A percentile compares a stretch with the other conserved stretches of the same genome.
These are phyloP conservation scores for Myotis daubentonii DNA, from an alignment of 2,797 vertebrate genomes.

Conservation along the genomic window DNA sequence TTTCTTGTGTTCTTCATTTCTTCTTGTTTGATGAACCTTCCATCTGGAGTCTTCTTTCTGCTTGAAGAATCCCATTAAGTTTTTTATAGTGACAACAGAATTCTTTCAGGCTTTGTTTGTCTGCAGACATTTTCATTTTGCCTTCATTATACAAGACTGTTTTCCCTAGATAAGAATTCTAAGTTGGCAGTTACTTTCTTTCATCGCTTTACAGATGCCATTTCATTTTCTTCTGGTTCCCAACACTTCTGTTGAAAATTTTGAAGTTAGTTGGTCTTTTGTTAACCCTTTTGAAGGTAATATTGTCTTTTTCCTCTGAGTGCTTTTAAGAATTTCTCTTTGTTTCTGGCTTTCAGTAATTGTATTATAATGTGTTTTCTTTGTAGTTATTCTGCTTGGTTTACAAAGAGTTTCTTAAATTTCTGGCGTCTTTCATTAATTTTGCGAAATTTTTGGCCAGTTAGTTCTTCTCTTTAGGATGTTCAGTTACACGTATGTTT, in stretches of 20 bases:
- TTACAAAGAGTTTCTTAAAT: background rate
- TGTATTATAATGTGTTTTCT: constrained; percentile 23
- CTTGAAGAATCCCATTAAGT: background rate
- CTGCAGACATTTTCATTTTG: constrained; percentile 29
- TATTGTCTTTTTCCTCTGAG: background rate
- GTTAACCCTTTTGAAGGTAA: constrained; percentile 12
- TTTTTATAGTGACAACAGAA: constrained; percentile 11
- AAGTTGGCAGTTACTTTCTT: background rate
- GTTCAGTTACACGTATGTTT: background rate
- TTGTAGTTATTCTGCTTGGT: background rate
- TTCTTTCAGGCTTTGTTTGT: constrained; percentile 33
- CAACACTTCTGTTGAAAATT: constrained; percentile 27
- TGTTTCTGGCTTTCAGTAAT: background rate
- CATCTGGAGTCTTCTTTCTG: background rate
- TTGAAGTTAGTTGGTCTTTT: constrained; percentile 22
- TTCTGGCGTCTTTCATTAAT: background rate
- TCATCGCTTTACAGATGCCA: background rate
- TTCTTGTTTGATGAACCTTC: background rate
- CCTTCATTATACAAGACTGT: constrained; percentile 37
- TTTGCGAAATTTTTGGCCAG: background rate
- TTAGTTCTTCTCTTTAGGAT: background rate
- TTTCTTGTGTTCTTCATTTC: background rate
- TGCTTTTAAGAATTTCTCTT: constrained; percentile 39
- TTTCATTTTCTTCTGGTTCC: constrained; percentile 44
- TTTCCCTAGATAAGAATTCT: constrained; percentile 4